Evolutionary conservation across 2,113 vertebrate genomes (phyloP), one percentile per base, ranked within the genome.

Genomic region (Alethe castanea): DNA sequence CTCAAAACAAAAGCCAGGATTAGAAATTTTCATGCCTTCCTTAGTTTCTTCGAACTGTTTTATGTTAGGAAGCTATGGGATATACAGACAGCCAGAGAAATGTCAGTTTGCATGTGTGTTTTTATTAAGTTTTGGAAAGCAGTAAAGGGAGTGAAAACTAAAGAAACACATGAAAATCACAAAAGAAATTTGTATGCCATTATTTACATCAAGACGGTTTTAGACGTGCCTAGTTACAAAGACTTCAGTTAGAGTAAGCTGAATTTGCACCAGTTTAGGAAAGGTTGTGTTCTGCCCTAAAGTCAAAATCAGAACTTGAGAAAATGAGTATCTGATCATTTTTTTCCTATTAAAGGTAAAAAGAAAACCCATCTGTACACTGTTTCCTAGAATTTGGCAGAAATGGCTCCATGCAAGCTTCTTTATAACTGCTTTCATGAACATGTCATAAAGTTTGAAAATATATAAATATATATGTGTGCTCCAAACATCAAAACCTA

Each of bases 401-500:
- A 94, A 86, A 82, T 61, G 17, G 40, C 52, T 85, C 78, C 45
- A 66, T 1, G 1, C 48, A 82, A 87, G 26, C 45, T 91, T 74
- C 65, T 83, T 50, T 11, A 31, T 6, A 88, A 35, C 35, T 84
- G 57, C 71, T 65, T 90, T 90, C 35, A 45, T 28, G 26, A 80
- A 77, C 22, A 50, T 13, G 12, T 70, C 45, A 96, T 56, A 40
- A 96, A 93, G 96, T 88, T 94, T 97, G 81, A 90, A 94, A 95
- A 84, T 77, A 96, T 31, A 5, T 92, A 89, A 81, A 91, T 88
- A 67, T 19, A 92, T 67, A 96, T 74, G 54, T 90, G 81, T 81
- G n/a, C 80, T 83, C 90, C 89, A 97, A 97, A 98, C 42, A 28
- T 71, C 72, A 90, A 64, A 90, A 94, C n/a, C 36, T 36, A 96